phyloP scores from a whole-genome alignment of 2,797 vertebrate species.

The Petrocephalus sullivani region DNA sequence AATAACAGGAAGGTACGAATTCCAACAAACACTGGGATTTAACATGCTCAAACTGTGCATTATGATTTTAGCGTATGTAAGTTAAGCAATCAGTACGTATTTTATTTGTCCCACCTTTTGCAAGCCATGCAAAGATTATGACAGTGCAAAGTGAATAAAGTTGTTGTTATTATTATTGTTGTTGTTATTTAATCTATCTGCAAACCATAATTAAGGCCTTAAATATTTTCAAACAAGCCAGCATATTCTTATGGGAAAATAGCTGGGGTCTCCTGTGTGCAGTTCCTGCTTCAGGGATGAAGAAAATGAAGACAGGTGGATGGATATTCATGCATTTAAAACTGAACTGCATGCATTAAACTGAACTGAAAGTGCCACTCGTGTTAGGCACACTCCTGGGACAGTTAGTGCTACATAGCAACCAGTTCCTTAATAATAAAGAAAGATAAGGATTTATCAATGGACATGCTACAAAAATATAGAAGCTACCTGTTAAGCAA shows the following conservation, averaged over 20 bases:
- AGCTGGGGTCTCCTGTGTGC: neutral
- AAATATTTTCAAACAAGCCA: neutral
- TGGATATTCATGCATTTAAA: neutral
- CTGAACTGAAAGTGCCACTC: neutral
- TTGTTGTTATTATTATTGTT: neutral
- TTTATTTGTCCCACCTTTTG: neutral
- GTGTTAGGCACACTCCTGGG: neutral
- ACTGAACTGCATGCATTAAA: neutral
- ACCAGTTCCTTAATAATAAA: neutral
- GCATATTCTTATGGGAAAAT: neutral
- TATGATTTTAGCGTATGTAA: neutral
- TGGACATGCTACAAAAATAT: neutral
- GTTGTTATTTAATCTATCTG: neutral
- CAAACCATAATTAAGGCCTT: neutral
- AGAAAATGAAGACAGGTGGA: neutral
- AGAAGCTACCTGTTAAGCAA: neutral
- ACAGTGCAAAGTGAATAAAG: neutral
- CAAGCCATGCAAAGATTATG: neutral
- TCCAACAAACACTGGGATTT: neutral
- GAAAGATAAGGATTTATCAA: neutral
- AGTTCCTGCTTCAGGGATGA: neutral
- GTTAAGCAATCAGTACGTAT: neutral
- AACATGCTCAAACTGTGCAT: neutral
- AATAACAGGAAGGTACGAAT: neutral
- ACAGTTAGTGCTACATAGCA: no score